Evolutionary conservation across 2,888 invertebrate genomes (phyloP).

Genomic region (Strigamia crassipes): DNA sequence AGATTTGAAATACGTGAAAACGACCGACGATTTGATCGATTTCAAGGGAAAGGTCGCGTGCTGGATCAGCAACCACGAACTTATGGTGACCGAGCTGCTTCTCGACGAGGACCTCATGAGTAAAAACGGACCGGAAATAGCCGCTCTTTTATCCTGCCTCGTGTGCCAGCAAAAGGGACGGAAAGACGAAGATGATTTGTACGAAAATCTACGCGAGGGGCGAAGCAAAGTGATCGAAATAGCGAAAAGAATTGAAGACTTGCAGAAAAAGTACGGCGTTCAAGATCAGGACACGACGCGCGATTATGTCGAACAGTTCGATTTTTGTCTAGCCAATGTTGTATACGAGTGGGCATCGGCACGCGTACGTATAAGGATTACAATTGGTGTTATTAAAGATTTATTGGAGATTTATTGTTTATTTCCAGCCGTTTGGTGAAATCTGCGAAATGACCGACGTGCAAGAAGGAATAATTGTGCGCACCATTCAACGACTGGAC

Average conservation of each 20-base stretch:
- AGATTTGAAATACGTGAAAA: slow-evolving; percentile 69
- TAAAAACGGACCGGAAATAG: slow-evolving; percentile 86
- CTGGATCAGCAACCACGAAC: slow-evolving; percentile 79
- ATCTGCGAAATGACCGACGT: slow-evolving; percentile 91
- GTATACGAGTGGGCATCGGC: slow-evolving; percentile 89
- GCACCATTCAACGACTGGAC: slow-evolving; percentile 94
- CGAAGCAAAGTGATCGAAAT: slow-evolving; percentile 68
- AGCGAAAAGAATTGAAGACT: slow-evolving; percentile 68
- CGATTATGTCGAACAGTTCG: slow-evolving; percentile 69
- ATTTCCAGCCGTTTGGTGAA: slow-evolving; percentile 81
- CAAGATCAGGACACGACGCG: slow-evolving; percentile 57
- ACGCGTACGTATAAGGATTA: not conserved
- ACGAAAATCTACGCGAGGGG: slow-evolving; percentile 64
- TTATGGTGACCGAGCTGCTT: slow-evolving; percentile 92
- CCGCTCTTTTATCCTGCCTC: slow-evolving; percentile 87
- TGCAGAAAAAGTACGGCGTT: slow-evolving; percentile 70
- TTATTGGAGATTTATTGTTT: too few species aligned
- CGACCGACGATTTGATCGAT: slow-evolving; percentile 74
- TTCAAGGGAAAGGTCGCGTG: slow-evolving; percentile 85
- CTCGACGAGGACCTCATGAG: slow-evolving; percentile 86
- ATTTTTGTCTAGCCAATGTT: slow-evolving; percentile 90
- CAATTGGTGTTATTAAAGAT: too few species aligned
- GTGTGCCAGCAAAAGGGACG: slow-evolving; percentile 81
- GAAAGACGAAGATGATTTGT: slow-evolving; percentile 63
- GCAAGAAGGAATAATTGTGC: slow-evolving; percentile 96